Conservation (phyloP, 1,140 invertebrate species). For the Aplysia californica region DNA sequence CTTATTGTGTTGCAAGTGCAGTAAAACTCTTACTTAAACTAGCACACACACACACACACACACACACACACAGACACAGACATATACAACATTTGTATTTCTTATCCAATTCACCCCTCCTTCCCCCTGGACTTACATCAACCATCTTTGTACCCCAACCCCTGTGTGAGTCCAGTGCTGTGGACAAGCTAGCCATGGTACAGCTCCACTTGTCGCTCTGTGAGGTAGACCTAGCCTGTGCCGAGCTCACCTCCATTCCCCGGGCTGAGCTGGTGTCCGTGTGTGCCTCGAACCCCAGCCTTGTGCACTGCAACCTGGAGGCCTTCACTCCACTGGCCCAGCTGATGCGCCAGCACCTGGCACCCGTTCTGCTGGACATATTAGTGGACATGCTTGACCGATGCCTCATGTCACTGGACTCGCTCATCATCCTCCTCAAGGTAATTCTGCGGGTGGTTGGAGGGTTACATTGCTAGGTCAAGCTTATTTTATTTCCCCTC, state of each 20-base stretch:
- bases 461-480: not conserved
- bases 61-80: not conserved
- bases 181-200: slow-evolving; percentile 23
- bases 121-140: not conserved
- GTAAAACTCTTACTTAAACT: no score
- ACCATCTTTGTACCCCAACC: not conserved
- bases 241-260: slow-evolving; percentile 1
- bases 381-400: slow-evolving; percentile 22
- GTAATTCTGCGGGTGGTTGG: not conserved
- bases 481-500: no score
- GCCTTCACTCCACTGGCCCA: slow-evolving; percentile 8
- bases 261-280: not conserved
- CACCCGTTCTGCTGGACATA: slow-evolving; percentile 13
- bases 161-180: not conserved
- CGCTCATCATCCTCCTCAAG: slow-evolving; percentile 10
- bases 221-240: slow-evolving; percentile 13
- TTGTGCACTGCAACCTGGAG: not conserved
- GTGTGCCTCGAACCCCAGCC: not conserved
- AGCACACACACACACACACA: no score
- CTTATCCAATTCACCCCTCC: not conserved
- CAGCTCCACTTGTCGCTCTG: slow-evolving; percentile 12
- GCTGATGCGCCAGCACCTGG: slow-evolving; percentile 18
- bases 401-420: slow-evolving; percentile 4
- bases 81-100: no score
- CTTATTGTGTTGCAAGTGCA: no score